A percentile compares a stretch with the other conserved stretches of the same genome.
Conservation (phyloP, 2,113 vertebrate species). For the Canis aureus region DNA sequence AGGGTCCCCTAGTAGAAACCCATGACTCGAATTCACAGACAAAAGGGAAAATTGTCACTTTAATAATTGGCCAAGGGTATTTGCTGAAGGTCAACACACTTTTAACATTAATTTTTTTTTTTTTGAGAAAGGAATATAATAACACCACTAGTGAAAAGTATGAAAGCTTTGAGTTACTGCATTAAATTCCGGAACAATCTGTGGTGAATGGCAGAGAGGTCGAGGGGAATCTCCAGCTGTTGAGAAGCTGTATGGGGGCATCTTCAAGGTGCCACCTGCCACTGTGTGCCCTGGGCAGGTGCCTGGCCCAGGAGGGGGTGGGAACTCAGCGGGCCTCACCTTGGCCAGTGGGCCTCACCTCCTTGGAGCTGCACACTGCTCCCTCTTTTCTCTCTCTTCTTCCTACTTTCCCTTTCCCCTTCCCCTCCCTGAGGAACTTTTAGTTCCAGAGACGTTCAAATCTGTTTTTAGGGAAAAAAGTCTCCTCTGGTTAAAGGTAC, state of each 20-base stretch:
- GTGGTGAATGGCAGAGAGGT: background rate
- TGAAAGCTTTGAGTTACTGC: too few species aligned
- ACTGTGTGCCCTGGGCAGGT: too few species aligned
- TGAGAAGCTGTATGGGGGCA: background rate
- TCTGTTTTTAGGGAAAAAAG: background rate
- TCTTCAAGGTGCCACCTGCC: background rate
- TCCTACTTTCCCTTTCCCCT: background rate
- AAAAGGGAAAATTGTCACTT: background rate
- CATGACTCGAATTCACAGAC: background rate
- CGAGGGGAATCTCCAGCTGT: background rate
- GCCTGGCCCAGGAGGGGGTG: too few species aligned
- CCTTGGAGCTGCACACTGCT: background rate
- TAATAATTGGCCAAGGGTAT: slow-evolving; percentile 1
- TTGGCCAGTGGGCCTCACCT: background rate
- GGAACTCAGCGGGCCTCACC: background rate
- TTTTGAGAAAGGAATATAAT: background rate
- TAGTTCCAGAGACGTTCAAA: background rate
- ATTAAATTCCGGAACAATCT: slow-evolving; percentile 11
- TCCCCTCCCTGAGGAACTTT: background rate
- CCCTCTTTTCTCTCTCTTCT: background rate
- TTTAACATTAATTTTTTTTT: background rate
- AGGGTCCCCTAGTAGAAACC: background rate
- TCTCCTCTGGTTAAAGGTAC: background rate
- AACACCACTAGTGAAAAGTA: background rate
- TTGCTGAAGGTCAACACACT: background rate